Evolutionary conservation across 2,797 vertebrate genomes (phyloP).

Genomic region (Heterohyrax brucei): DNA sequence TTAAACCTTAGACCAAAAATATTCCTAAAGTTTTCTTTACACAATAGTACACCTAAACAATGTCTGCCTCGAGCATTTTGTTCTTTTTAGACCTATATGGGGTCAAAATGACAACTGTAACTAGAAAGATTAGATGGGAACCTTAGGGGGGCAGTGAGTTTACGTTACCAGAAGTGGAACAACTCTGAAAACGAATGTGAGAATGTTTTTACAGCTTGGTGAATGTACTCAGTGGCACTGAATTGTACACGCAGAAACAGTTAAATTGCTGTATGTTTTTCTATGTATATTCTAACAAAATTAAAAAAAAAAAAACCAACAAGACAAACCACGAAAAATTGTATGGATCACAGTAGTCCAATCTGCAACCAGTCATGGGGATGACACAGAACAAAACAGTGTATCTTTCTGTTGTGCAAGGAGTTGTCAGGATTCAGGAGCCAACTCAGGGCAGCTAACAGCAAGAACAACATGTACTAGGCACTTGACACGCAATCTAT

Average conservation of each 20-base stretch:
- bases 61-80: neutral
- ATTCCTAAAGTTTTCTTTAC: neutral
- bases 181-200: neutral
- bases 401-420: neutral
- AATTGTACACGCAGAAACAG: neutral
- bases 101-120: neutral
- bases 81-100: neutral
- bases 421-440: neutral
- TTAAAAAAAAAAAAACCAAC: neutral
- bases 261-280: neutral
- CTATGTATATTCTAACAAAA: neutral
- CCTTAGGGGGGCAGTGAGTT: neutral
- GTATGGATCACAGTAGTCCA: neutral
- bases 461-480: neutral
- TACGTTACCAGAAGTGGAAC: neutral
- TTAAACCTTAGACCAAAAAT: too few species aligned
- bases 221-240: neutral
- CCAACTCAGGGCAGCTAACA: neutral
- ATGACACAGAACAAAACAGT: neutral
- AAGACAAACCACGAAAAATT: too few species aligned
- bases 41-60: neutral
- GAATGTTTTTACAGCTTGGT: neutral
- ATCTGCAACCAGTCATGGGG: neutral
- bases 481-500: neutral
- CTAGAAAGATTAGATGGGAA: neutral